phyloP scores from a whole-genome alignment of 2,888 invertebrate genomes.

The Coelogynopora nodosa region DNA sequence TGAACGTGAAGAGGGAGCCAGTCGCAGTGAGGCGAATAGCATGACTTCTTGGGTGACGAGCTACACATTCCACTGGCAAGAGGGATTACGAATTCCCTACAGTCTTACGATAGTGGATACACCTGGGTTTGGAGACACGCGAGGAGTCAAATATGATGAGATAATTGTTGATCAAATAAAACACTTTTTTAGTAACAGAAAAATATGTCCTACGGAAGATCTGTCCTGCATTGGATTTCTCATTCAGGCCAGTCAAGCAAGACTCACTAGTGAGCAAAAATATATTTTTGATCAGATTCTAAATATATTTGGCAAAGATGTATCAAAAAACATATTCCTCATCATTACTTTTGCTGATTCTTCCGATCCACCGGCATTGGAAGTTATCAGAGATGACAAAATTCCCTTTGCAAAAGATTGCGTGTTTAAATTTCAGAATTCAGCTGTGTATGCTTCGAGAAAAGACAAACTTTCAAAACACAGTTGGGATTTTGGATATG shows the following conservation, averaged over 20 bases:
- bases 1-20: background rate
- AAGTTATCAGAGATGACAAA: conserved; percentile 45
- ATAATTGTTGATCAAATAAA: conserved; percentile 37
- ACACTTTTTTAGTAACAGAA: conserved; percentile 45
- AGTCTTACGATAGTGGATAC: conserved; percentile 23
- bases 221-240: conserved; percentile 49
- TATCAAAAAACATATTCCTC: conserved; percentile 49
- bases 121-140: conserved; percentile 45
- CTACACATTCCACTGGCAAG: conserved; percentile 33
- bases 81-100: conserved; percentile 32
- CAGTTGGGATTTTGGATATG: conserved; percentile 48
- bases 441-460: conserved; percentile 45
- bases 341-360: conserved; percentile 50
- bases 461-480: background rate
- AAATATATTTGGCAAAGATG: conserved; percentile 50
- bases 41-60: conserved; percentile 28
- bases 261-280: background rate
- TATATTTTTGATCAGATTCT: conserved; percentile 47
- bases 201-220: conserved; percentile 19
- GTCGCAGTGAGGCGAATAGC: conserved; percentile 8
- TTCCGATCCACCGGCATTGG: conserved; percentile 49
- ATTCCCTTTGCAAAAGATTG: conserved; percentile 44
- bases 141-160: conserved; percentile 21
- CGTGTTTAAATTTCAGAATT: conserved; percentile 50
- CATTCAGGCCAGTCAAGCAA: conserved; percentile 46